Evolutionary conservation across 2,888 invertebrate genomes (phyloP).

Genomic region (Brenthis daphne): DNA sequence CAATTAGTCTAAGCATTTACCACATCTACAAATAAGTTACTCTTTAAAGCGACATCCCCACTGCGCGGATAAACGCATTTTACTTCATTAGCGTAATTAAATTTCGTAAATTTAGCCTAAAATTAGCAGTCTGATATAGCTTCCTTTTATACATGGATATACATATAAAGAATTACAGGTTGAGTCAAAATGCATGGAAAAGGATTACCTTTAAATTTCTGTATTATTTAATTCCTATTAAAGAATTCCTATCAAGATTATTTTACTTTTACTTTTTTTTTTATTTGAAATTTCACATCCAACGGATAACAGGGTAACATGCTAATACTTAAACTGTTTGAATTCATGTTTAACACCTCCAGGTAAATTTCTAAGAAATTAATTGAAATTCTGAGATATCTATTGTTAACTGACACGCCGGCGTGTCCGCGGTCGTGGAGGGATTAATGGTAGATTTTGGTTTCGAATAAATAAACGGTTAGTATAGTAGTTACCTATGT

Average conservation of each 20-base stretch:
- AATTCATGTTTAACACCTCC: too few species aligned
- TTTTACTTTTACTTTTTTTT: too few species aligned
- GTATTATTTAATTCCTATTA: background rate
- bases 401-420: too few species aligned
- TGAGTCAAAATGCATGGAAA: slow-evolving; percentile 42
- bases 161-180: slow-evolving; percentile 60
- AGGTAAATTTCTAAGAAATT: too few species aligned
- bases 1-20: slow-evolving; percentile 32
- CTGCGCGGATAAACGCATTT: slow-evolving; percentile 60
- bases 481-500: too few species aligned
- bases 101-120: slow-evolving; percentile 66
- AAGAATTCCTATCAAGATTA: too few species aligned
- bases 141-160: slow-evolving; percentile 61
- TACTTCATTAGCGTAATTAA: slow-evolving; percentile 72
- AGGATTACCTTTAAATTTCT: slow-evolving; percentile 21
- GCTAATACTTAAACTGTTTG: too few species aligned
- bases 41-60: slow-evolving; percentile 46
- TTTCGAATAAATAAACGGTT: background rate
- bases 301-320: too few species aligned
- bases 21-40: slow-evolving; percentile 48
- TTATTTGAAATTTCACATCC: too few species aligned
- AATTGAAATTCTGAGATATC: too few species aligned
- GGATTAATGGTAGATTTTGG: background rate
- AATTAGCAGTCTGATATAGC: slow-evolving; percentile 67
- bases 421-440: too few species aligned